Conservation (phyloP, 2,797 vertebrate genomes). For the Peromyscus aztecus region DNA sequence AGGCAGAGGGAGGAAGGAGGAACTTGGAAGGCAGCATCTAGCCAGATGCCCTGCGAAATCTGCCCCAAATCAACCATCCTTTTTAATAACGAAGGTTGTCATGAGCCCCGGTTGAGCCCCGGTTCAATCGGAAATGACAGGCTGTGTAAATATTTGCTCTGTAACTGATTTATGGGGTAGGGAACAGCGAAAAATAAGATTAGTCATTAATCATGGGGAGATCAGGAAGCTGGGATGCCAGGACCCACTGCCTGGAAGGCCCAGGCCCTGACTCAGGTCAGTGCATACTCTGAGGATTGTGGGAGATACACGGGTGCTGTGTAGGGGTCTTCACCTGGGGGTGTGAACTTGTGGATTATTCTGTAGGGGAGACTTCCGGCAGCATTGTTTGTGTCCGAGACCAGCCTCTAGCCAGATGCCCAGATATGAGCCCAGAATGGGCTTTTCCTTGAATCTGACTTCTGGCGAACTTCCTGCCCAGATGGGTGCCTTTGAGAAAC, state of each 20-base stretch:
- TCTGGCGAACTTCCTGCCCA: neutral
- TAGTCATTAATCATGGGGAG: conserved; percentile 85
- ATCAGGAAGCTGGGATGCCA: neutral
- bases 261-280: neutral
- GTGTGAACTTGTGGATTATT: neutral
- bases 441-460: neutral
- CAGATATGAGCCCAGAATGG: neutral
- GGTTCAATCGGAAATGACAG: conserved; percentile 89
- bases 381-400: rapidly evolving
- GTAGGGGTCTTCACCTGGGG: neutral
- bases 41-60: conserved; percentile 66
- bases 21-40: conserved; percentile 71
- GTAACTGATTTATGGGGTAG: conserved; percentile 90
- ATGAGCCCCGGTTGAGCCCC: conserved; percentile 82
- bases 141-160: conserved; percentile 89
- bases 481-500: neutral
- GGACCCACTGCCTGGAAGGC: neutral
- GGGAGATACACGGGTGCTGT: rapidly evolving
- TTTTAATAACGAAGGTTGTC: conserved; percentile 90
- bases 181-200: conserved; percentile 87
- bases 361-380: neutral
- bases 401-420: neutral
- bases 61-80: conserved; percentile 89
- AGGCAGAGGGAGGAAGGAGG: conserved; percentile 59
- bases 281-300: conserved; percentile 26